phyloP scores from a whole-genome alignment of 2,113 vertebrate genomes.

The Corythoichthys haematopterus region DNA sequence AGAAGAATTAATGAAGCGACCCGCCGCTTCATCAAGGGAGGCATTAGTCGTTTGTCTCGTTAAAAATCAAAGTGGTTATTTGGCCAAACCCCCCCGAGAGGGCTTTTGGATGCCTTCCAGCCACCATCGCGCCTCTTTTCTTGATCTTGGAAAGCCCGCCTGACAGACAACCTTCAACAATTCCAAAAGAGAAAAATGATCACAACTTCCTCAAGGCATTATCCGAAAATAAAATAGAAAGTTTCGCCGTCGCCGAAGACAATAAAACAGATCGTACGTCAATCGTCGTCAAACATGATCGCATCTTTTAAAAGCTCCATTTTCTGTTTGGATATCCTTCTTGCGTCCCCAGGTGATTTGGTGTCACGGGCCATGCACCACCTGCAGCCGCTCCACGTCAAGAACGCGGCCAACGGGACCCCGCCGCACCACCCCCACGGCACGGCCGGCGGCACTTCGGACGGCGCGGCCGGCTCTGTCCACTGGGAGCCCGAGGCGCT shows the following conservation, averaged over 20 bases:
- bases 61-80: constrained; percentile 16
- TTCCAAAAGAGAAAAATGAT: background rate
- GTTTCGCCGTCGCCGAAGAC: no score
- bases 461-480: constrained; percentile 69
- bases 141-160: background rate
- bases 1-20: constrained; percentile 35
- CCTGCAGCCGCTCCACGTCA: constrained; percentile 89
- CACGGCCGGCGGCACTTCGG: background rate
- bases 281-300: no score
- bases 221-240: no score
- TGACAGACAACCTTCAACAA: background rate
- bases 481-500: constrained; percentile 97
- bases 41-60: constrained; percentile 7
- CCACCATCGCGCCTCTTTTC: background rate
- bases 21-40: constrained; percentile 6
- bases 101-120: background rate
- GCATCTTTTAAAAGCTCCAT: no score
- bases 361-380: constrained; percentile 95
- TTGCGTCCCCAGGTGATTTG: constrained; percentile 79
- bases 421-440: constrained; percentile 76
- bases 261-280: no score
- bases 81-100: background rate
- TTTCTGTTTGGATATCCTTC: no score
- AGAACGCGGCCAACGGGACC: constrained; percentile 84
- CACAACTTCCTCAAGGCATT: no score